These are phyloP conservation scores for Apeira syringaria DNA, from an alignment of 2,888 invertebrate species.

Conservation along the genomic window DNA sequence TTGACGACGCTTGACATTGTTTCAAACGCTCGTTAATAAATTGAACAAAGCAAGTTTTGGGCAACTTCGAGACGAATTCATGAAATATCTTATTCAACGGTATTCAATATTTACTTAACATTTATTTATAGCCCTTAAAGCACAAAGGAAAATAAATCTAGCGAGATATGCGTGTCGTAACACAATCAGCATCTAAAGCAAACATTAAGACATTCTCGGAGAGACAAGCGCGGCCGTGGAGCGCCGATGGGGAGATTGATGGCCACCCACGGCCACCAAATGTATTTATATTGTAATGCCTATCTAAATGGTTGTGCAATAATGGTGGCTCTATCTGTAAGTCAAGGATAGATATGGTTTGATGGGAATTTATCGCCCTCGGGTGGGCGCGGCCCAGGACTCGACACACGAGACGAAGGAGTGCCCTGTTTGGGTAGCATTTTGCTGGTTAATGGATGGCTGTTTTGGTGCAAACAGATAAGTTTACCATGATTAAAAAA, in stretches of 20 bases:
- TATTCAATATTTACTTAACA: background rate
- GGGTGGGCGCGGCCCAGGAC: conserved; percentile 66
- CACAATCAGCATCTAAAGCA: conserved; percentile 31
- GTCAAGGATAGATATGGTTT: conserved; percentile 72
- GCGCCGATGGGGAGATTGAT: conserved; percentile 54
- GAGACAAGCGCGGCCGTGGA: conserved; percentile 41
- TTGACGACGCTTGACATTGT: too few species aligned
- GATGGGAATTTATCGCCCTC: conserved; percentile 75
- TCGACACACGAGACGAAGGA: conserved; percentile 63
- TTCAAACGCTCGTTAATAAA: too few species aligned
- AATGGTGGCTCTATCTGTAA: conserved; percentile 65
- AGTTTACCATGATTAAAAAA: too few species aligned
- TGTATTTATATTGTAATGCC: conserved; percentile 72
- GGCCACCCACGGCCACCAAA: conserved; percentile 64
- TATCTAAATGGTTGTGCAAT: conserved; percentile 78
- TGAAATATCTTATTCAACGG: too few species aligned
- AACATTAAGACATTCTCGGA: conserved; percentile 46
- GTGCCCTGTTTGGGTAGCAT: conserved; percentile 64
- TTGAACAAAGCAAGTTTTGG: too few species aligned
- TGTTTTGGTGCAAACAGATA: conserved; percentile 49
- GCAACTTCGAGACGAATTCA: too few species aligned
- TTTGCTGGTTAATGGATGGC: conserved; percentile 66
- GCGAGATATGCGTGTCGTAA: conserved; percentile 21
- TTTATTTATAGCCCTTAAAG: background rate
- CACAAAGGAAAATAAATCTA: conserved; percentile 31